phyloP scores from a whole-genome alignment of 2,113 vertebrate species.

The Tachysurus vachellii region DNA sequence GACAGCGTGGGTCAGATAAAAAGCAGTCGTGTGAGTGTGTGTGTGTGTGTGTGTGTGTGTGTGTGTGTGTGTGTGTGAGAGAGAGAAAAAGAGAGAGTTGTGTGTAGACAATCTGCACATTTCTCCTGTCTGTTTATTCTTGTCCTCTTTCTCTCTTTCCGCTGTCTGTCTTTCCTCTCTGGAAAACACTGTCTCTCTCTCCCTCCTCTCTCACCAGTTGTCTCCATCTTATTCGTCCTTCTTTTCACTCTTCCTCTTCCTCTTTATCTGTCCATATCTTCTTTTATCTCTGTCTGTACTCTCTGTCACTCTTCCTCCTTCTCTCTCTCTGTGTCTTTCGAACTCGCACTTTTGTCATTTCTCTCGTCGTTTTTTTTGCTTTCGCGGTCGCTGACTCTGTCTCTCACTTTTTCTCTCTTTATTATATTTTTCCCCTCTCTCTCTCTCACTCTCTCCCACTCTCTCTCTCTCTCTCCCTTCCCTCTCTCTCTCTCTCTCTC shows the following conservation, averaged over 20 bases:
- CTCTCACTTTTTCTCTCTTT: not conserved
- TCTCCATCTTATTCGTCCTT: not conserved
- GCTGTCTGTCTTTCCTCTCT: not conserved
- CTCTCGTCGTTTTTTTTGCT: too few species aligned
- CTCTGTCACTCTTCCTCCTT: not conserved
- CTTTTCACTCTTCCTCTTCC: not conserved
- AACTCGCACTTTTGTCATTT: too few species aligned
- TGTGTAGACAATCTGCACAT: not conserved
- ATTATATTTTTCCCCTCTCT: too few species aligned
- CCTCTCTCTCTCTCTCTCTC: not conserved
- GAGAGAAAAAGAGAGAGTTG: not conserved
- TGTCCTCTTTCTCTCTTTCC: not conserved
- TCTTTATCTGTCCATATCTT: not conserved
- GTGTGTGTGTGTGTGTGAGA: not conserved
- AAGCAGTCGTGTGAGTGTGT: not conserved
- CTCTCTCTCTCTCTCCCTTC: not conserved
- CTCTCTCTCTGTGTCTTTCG: not conserved
- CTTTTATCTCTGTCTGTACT: not conserved
- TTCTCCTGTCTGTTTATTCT: not conserved
- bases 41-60: not conserved
- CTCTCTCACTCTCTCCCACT: not conserved
- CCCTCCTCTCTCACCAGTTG: not conserved
- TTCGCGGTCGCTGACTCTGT: not conserved
- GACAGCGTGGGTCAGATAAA: not conserved
- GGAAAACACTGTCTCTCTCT: not conserved